phyloP scores from a whole-genome alignment of 2,797 vertebrate genomes.

The Xenopus petersii region DNA sequence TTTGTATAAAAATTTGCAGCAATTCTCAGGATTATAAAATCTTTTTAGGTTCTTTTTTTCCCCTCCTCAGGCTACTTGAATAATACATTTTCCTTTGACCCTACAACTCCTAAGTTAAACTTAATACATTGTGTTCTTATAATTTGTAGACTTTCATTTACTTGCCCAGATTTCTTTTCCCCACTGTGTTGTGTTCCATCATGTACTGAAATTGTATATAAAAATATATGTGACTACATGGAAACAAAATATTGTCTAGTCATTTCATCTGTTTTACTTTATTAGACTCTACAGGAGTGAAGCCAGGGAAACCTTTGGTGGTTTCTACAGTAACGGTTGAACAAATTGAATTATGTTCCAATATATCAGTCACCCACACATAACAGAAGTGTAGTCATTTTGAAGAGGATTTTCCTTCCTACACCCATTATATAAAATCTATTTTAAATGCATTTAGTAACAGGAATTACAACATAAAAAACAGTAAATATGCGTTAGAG shows the following conservation, averaged over 20 bases:
- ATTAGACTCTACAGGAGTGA: conserved; percentile 29
- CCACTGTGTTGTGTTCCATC: conserved; percentile 5
- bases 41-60: no score
- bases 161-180: background rate
- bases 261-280: conserved; percentile 39
- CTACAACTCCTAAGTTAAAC: background rate
- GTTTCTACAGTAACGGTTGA: conserved; percentile 44
- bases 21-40: no score
- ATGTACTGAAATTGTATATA: conserved; percentile 10
- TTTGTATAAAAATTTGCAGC: no score
- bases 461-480: conserved; percentile 22
- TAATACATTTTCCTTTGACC: no score
- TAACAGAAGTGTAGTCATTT: conserved; percentile 44
- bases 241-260: conserved; percentile 31
- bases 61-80: no score
- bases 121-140: background rate
- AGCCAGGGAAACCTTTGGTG: conserved; percentile 39
- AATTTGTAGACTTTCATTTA: background rate
- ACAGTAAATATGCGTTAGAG: conserved; percentile 4
- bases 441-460: conserved; percentile 44
- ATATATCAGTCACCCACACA: conserved; percentile 48
- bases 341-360: conserved; percentile 43
- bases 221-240: conserved; percentile 1
- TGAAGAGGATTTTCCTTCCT: conserved; percentile 47
- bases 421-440: conserved; percentile 47